Evolutionary conservation across 2,113 vertebrate species (phyloP).

Genomic region (Xenopus laevis): DNA sequence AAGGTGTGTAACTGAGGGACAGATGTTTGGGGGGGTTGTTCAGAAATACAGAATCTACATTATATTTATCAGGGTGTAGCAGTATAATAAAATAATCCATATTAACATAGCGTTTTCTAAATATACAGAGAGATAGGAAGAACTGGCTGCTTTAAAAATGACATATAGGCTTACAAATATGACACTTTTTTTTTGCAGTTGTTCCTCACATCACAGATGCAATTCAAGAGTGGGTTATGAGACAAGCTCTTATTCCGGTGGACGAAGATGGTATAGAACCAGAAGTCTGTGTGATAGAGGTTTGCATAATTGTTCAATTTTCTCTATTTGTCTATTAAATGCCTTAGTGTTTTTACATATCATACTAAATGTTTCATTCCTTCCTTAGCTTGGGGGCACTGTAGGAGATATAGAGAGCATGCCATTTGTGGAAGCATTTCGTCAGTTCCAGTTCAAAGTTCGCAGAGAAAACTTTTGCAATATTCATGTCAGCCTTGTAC

Average conservation of each 20-base stretch:
- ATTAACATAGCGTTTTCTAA: too few relatives aligned
- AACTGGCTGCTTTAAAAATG: too few relatives aligned
- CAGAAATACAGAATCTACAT: too few relatives aligned
- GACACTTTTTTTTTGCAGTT: conserved; percentile 60
- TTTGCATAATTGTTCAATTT: conserved; percentile 49
- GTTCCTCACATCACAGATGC: conserved; percentile 98
- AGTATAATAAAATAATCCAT: too few relatives aligned
- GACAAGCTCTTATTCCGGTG: conserved; percentile 84
- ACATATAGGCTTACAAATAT: too few relatives aligned
- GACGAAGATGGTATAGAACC: conserved; percentile 87
- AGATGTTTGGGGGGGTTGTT: background rate
- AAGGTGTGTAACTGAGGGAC: conserved; percentile 68
- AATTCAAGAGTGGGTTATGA: conserved; percentile 95
- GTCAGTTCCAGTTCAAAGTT: conserved; percentile 97
- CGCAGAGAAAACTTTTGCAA: conserved; percentile 95
- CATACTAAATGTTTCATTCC: conserved; percentile 18
- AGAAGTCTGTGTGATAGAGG: conserved; percentile 97
- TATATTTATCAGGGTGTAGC: too few relatives aligned
- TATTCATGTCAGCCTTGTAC: conserved; percentile 93
- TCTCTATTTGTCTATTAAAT: background rate
- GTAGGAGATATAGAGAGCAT: conserved; percentile 97
- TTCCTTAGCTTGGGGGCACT: conserved; percentile 82
- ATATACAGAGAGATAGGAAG: too few relatives aligned
- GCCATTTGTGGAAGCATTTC: conserved; percentile 96
- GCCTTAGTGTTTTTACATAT: background rate